Conservation (phyloP, 2,797 vertebrate species). For the Falco berigora region DNA sequence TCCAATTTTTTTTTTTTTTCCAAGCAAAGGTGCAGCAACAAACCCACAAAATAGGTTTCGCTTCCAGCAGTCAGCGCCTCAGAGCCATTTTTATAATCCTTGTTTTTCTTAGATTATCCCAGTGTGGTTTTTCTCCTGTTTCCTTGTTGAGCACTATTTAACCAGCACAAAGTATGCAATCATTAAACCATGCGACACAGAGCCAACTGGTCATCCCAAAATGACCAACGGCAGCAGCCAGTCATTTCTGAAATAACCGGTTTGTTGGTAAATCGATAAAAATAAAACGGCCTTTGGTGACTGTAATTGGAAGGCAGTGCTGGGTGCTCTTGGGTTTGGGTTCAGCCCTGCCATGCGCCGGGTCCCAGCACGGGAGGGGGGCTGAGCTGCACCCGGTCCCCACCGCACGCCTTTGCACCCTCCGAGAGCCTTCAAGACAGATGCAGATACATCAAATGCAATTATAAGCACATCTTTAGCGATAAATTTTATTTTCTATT, state of each 20-base stretch:
- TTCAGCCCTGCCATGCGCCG: rapidly evolving
- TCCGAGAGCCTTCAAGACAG: rapidly evolving
- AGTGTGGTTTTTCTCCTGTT: conserved; percentile 2
- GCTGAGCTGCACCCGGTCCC: background rate
- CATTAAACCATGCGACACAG: background rate
- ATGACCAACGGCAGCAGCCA: background rate
- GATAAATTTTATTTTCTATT: background rate
- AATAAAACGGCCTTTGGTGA: background rate
- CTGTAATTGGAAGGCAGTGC: background rate
- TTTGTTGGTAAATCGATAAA: background rate
- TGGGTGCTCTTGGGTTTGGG: background rate
- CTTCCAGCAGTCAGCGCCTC: conserved; percentile 28
- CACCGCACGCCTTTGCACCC: rapidly evolving
- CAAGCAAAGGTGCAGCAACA: conserved; percentile 26
- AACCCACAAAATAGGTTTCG: background rate
- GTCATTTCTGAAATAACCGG: background rate
- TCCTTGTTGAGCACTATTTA: conserved; percentile 32
- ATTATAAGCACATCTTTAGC: background rate
- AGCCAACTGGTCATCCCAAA: background rate
- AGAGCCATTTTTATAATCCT: conserved; percentile 10
- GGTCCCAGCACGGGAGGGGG: rapidly evolving
- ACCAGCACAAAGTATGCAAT: conserved; percentile 19
- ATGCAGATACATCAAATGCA: rapidly evolving
- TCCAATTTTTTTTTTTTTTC: background rate
- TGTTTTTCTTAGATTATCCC: conserved; percentile 48